These are phyloP conservation scores for Polyodon spathula DNA, from an alignment of 2,113 vertebrate species.

Conservation along the genomic window DNA sequence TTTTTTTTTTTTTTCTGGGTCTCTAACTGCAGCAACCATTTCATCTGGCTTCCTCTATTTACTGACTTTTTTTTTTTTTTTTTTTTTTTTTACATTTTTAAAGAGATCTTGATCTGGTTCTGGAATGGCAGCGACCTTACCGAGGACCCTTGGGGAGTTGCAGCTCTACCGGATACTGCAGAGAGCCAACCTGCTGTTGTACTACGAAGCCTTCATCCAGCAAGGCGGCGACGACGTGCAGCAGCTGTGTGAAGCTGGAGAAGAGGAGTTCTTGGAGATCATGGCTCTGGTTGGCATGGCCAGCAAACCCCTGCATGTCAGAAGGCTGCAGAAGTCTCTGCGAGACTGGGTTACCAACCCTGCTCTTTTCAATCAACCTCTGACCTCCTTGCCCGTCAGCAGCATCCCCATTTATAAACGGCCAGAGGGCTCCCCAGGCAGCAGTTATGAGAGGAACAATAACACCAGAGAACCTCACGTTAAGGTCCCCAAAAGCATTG, in stretches of 20 bases:
- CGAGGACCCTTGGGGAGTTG: slow-evolving; percentile 92
- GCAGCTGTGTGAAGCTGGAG: slow-evolving; percentile 94
- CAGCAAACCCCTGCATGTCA: slow-evolving; percentile 90
- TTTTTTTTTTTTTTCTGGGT: slow-evolving; percentile 33
- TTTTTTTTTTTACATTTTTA: neutral
- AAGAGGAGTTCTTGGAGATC: slow-evolving; percentile 96
- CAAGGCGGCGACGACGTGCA: slow-evolving; percentile 96
- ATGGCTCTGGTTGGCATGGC: slow-evolving; percentile 98
- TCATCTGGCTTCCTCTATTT: neutral
- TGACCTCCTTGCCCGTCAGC: slow-evolving; percentile 88
- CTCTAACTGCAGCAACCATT: slow-evolving; percentile 25
- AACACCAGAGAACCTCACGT: slow-evolving; percentile 62
- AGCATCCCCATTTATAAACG: slow-evolving; percentile 96
- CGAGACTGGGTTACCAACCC: slow-evolving; percentile 98
- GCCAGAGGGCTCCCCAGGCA: slow-evolving; percentile 75
- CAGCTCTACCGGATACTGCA: slow-evolving; percentile 94
- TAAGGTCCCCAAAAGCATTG: slow-evolving; percentile 74
- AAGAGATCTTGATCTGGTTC: slow-evolving; percentile 14
- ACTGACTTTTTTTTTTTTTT: neutral
- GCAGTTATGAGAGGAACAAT: slow-evolving; percentile 57
- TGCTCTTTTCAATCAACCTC: slow-evolving; percentile 89
- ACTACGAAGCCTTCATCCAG: slow-evolving; percentile 96
- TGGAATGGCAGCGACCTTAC: slow-evolving; percentile 88
- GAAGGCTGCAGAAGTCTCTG: slow-evolving; percentile 88
- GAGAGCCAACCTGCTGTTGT: slow-evolving; percentile 88